Base-by-base conservation (phyloP, 1,140 invertebrate genomes). In the Bemisia tabaci region DNA sequence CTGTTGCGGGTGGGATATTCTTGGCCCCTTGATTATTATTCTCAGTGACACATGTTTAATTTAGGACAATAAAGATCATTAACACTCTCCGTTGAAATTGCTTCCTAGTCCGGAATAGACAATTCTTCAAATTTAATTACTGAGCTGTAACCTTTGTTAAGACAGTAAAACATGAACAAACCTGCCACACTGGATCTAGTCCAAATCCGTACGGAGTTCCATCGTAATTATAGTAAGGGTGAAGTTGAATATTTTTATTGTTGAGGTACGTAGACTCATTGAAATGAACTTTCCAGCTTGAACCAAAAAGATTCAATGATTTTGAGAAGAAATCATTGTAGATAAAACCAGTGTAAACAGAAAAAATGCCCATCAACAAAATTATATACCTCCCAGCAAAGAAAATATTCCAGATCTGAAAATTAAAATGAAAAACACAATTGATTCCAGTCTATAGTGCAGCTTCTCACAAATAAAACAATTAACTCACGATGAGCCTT, bases 241-340 rank as follows among this genome's bases (percentile, higher is more conserved):
- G 84, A 26, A 92, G 75, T 74, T 86, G 87, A 25, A 87, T 74
- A 62, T 80, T 74, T 65, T 82, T 80, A 70, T 84, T 84, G 0
- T 66, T 66, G 39, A 72, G 69, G 1, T 86, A 72, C 0, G 81
- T 83, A 0, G 78, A 78, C 64, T 72, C 73, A 71, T 85, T 80
- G 70, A 84, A 83, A 67, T 82, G 79, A 24, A 82, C 76, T 17
- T 75, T 75, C 95, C 95, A 99, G 71, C 89, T 84, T 0, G 93
- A 94, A 1, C 94, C 94, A 81, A 99, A 99, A 33, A 99, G 82
- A 75, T 99, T 99, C 2, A 98, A 74, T 2, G 94, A 93, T 77
- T 98, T 99, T 12, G 95, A 94, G 79, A 98, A 99, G 9, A 95
- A 82, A 77, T 99, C 97, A 78, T 99, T 99, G 81, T 99, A 99